Percentiles rank a stretch among this genome's conserved stretches.
These are phyloP conservation scores for Goniozus legneri DNA, from an alignment of 1,140 invertebrate genomes.

Conservation along the genomic window DNA sequence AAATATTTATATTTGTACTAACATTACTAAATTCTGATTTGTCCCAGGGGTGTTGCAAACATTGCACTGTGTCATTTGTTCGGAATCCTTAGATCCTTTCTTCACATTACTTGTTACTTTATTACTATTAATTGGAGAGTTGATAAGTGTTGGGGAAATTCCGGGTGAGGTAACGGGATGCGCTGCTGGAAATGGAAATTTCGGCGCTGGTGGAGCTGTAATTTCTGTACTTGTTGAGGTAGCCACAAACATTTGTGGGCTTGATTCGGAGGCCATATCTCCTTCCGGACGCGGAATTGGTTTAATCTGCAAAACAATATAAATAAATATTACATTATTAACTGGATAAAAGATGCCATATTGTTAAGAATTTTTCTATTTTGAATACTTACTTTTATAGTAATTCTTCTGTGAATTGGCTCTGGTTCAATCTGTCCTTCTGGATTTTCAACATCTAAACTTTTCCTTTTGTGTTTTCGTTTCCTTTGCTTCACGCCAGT, in stretches of 20 bases:
- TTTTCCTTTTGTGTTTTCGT: conserved; percentile 62
- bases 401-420: conserved; percentile 69
- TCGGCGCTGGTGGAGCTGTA: conserved; percentile 49
- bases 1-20: conserved; percentile 27
- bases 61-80: conserved; percentile 60
- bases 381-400: conserved; percentile 67
- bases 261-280: conserved; percentile 57
- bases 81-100: conserved; percentile 46
- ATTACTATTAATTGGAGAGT: conserved; percentile 15
- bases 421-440: conserved; percentile 53
- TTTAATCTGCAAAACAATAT: conserved; percentile 71
- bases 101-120: conserved; percentile 6
- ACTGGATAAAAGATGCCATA: no score
- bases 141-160: conserved; percentile 14
- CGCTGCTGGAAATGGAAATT: conserved; percentile 42
- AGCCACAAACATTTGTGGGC: conserved; percentile 70
- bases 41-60: conserved; percentile 64
- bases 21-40: conserved; percentile 68
- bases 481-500: conserved; percentile 51
- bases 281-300: conserved; percentile 75
- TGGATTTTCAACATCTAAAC: conserved; percentile 63
- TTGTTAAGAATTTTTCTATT: no score
- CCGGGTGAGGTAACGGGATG: conserved; percentile 11
- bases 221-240: conserved; percentile 68
- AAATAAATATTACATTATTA: no score